These are phyloP conservation scores for Raja brachyura DNA, from an alignment of 2,113 vertebrate genomes.

Conservation along the genomic window DNA sequence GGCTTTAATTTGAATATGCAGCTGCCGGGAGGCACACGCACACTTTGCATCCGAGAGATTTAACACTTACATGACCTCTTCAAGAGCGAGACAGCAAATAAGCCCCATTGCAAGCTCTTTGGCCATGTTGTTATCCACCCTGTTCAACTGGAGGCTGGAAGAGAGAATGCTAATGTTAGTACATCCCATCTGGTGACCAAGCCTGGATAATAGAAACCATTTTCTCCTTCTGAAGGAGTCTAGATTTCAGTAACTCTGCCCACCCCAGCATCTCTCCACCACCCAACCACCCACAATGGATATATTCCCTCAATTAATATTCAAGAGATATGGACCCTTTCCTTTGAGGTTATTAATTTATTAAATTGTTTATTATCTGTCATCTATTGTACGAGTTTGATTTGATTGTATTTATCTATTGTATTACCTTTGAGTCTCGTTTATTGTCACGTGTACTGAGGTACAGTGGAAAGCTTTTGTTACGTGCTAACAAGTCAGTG, in stretches of 20 bases:
- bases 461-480: too few relatives aligned
- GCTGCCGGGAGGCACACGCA: not conserved
- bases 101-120: conserved; percentile 43
- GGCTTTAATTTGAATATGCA: not conserved
- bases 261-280: too few relatives aligned
- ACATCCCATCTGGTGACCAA: not conserved
- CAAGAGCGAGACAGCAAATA: conserved; percentile 48
- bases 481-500: too few relatives aligned
- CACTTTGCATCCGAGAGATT: not conserved
- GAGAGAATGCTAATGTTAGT: not conserved
- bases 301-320: not conserved
- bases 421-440: too few relatives aligned
- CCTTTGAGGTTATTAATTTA: too few relatives aligned
- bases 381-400: too few relatives aligned
- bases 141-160: conserved; percentile 54
- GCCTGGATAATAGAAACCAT: too few relatives aligned
- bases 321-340: too few relatives aligned
- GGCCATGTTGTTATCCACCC: conserved; percentile 49
- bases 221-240: not conserved
- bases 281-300: not conserved
- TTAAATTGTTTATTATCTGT: too few relatives aligned
- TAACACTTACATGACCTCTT: conserved; percentile 60
- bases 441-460: too few relatives aligned
- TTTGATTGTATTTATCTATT: too few relatives aligned
- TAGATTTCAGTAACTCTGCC: not conserved